Percentiles rank a stretch among this genome's conserved stretches.
phyloP scores from a whole-genome alignment of 2,888 invertebrate species.

The Lycaena phlaeas region DNA sequence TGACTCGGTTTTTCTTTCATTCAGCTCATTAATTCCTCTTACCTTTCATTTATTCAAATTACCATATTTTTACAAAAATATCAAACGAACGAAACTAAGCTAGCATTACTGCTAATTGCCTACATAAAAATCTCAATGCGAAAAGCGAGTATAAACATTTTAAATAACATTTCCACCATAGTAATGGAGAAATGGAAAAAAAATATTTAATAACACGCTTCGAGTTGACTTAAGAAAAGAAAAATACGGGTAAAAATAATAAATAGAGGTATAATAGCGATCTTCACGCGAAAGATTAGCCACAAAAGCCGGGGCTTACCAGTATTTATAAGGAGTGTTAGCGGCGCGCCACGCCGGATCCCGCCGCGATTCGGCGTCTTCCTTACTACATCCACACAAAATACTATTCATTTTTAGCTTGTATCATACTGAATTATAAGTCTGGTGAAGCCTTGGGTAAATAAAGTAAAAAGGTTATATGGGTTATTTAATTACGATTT shows the following conservation, averaged over 20 bases:
- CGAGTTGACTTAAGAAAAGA: conserved; percentile 55
- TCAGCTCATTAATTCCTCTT: too few relatives aligned
- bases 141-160: too few relatives aligned
- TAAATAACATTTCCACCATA: conserved; percentile 9
- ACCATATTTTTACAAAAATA: too few relatives aligned
- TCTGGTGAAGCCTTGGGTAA: too few relatives aligned
- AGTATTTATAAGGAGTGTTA: conserved; percentile 70
- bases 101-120: too few relatives aligned
- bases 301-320: conserved; percentile 66
- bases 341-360: conserved; percentile 48
- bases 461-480: too few relatives aligned
- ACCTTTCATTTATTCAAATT: too few relatives aligned
- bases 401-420: neutral
- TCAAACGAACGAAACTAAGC: too few relatives aligned
- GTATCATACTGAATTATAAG: neutral
- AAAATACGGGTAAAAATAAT: conserved; percentile 62
- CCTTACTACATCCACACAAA: conserved; percentile 3
- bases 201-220: conserved; percentile 45
- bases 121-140: too few relatives aligned
- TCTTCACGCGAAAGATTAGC: conserved; percentile 71
- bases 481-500: too few relatives aligned
- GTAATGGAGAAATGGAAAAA: conserved; percentile 22
- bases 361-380: conserved; percentile 20
- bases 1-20: too few relatives aligned
- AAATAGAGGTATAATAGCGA: conserved; percentile 69